These are phyloP conservation scores for Drosophila aff. DNA, from an alignment of 1,140 invertebrate genomes.

Conservation along the genomic window DNA sequence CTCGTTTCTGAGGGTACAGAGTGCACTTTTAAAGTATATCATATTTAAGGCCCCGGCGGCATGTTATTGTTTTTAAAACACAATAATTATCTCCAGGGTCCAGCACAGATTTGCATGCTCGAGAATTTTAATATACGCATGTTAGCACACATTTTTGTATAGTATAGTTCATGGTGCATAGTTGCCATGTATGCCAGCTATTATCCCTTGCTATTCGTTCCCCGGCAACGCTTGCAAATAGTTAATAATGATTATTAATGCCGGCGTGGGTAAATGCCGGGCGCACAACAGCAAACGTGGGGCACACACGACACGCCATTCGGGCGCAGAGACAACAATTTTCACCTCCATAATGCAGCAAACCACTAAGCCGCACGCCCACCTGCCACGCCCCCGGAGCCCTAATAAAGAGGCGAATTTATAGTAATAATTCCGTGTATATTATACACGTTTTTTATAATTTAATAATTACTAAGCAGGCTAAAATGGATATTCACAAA, in stretches of 20 bases:
- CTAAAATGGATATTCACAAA: no score
- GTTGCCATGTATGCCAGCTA: slow-evolving; percentile 16
- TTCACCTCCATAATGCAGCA: slow-evolving; percentile 47
- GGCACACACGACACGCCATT: slow-evolving; percentile 19
- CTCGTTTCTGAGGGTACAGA: neutral
- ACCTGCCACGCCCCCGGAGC: neutral
- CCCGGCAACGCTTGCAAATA: slow-evolving; percentile 40
- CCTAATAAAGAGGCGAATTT: slow-evolving; percentile 18
- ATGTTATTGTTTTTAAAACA: slow-evolving; percentile 40
- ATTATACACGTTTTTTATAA: slow-evolving; percentile 21
- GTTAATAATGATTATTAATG: slow-evolving; percentile 73
- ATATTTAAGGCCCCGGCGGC: neutral
- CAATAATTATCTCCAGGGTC: slow-evolving; percentile 19
- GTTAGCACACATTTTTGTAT: neutral
- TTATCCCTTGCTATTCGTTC: slow-evolving; percentile 21
- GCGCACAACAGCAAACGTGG: slow-evolving; percentile 47
- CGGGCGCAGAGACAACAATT: slow-evolving; percentile 46
- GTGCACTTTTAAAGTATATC: neutral
- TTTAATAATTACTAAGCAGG: slow-evolving; percentile 30
- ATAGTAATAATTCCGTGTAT: slow-evolving; percentile 13
- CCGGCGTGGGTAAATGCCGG: slow-evolving; percentile 45
- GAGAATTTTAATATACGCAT: slow-evolving; percentile 43
- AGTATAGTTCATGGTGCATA: neutral
- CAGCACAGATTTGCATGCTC: slow-evolving; percentile 28
- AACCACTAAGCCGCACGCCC: slow-evolving; percentile 25